phyloP scores from a whole-genome alignment of 1,140 invertebrate genomes.

The Magallana angulata region DNA sequence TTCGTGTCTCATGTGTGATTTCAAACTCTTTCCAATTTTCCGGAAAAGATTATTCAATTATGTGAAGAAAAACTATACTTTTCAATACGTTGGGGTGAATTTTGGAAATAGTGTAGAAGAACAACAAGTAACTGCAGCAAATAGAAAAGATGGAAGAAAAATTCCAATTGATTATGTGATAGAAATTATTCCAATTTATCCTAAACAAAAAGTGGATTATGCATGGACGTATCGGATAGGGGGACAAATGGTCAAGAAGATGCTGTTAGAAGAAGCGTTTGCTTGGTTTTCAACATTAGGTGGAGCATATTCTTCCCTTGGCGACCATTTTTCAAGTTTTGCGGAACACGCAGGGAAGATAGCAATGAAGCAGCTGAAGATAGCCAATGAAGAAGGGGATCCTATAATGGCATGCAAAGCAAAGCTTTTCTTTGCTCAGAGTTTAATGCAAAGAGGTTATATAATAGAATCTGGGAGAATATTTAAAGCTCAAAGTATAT shows the following conservation, averaged over 20 bases:
- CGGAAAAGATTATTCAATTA: conserved; percentile 56
- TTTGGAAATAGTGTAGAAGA: not conserved
- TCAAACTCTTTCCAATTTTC: conserved; percentile 54
- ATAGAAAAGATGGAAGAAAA: not conserved
- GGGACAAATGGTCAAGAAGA: conserved; percentile 72
- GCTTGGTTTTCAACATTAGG: conserved; percentile 98
- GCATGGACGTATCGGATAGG: conserved; percentile 72
- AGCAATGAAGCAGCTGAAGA: conserved; percentile 88
- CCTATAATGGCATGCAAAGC: conserved; percentile 89
- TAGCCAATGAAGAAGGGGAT: conserved; percentile 90
- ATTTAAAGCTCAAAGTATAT: conserved; percentile 79
- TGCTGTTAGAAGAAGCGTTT: conserved; percentile 91
- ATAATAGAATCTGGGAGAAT: conserved; percentile 85
- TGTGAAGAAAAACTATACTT: conserved; percentile 42
- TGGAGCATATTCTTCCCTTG: conserved; percentile 94
- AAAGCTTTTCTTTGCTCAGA: conserved; percentile 91
- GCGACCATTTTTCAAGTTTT: conserved; percentile 88
- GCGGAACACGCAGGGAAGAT: conserved; percentile 92
- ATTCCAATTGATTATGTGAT: conserved; percentile 34
- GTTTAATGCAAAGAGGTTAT: conserved; percentile 89
- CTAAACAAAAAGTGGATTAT: conserved; percentile 68
- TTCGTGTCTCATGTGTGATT: conserved; percentile 56
- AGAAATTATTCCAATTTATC: conserved; percentile 64
- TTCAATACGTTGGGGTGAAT: conserved; percentile 30
- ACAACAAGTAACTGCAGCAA: too few relatives aligned